Conservation (phyloP, 2,113 vertebrate genomes). For the Micronycteris hirsuta region DNA sequence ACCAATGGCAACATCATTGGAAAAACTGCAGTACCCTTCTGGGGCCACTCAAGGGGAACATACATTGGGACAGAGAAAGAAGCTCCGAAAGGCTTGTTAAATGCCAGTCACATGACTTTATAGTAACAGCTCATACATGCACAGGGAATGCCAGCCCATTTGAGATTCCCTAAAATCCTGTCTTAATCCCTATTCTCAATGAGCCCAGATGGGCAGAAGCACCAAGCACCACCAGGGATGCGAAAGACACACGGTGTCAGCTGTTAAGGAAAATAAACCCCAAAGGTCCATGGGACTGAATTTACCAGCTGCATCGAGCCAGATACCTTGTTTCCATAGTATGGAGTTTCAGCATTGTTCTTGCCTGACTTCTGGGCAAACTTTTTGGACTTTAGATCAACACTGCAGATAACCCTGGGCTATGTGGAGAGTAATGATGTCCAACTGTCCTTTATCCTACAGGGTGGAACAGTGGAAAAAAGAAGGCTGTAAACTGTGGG, state of each 20-base stretch:
- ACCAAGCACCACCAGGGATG: slow-evolving; percentile 74
- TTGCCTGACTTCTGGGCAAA: slow-evolving; percentile 52
- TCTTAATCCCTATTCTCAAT: slow-evolving; percentile 47
- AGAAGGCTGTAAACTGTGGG: neutral
- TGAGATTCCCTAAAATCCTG: slow-evolving; percentile 59
- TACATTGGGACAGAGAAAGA: slow-evolving; percentile 3
- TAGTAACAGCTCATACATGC: slow-evolving; percentile 47
- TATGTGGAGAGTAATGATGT: neutral
- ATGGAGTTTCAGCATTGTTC: slow-evolving; percentile 48
- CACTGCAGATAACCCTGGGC: slow-evolving; percentile 52
- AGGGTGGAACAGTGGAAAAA: neutral
- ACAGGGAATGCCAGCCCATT: slow-evolving; percentile 54
- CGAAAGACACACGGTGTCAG: slow-evolving; percentile 74
- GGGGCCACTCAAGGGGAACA: neutral
- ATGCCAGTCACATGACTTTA: slow-evolving; percentile 50
- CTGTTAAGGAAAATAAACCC: slow-evolving; percentile 68
- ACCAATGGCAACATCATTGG: slow-evolving; percentile 27
- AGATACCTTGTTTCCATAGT: slow-evolving; percentile 68
- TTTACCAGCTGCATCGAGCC: slow-evolving; percentile 68
- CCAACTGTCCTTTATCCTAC: neutral
- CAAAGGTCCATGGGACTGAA: slow-evolving; percentile 70
- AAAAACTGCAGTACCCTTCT: neutral
- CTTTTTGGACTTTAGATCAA: slow-evolving; percentile 61
- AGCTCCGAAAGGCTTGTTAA: slow-evolving; percentile 41
- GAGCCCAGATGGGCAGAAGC: slow-evolving; percentile 72